Base-by-base conservation (phyloP, 2,113 vertebrate genomes). In the Greenwoodochromis staneri region DNA sequence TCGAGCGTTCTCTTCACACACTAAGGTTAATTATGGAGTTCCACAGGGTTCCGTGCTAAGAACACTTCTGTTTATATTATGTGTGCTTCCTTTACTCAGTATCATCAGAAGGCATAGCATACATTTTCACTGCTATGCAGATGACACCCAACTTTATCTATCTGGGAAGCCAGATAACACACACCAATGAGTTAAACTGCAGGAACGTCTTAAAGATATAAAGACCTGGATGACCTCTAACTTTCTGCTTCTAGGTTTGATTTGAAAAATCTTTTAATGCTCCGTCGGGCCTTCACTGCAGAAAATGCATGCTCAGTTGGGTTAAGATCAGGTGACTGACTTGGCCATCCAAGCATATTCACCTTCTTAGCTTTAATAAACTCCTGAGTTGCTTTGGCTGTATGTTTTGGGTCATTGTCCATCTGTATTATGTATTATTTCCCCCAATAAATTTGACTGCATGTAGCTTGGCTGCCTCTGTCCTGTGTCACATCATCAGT, bases 1-100 rank as follows among this genome's bases (percentile, higher is more conserved):
- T n/a, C 0, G 0, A 63, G 9, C 0, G 9, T 34, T 0, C 59
- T 63, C 59, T 63, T 19, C 59, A 63, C 16, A 34, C 59, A 63
- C 5, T 34, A 1, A 63, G 5, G 31, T 36, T 36, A 63, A 36
- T 36, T 63, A n/a, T 63, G 17, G 17, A 36, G 59, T 63, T 63
- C 59, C 31, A 36, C 31, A 12, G 17, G 31, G 31, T 63, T 36
- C 31, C 0, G 17, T 63, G 59, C 59, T 63, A n/a, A 19, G 59
- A 63, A 7, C 59, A 36, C 3, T 63, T 63, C 17, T 63, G 31
- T 63, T 36, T 63, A 36, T 10, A n/a, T 5, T 36, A 63, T 63
- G 29, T 12, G 31, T 63, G 59, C 31, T 63, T 63, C 59, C 59
- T 36, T 63, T 36, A 63, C 31, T 36, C 17, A 7, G 31, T 0